phyloP scores from a whole-genome alignment of 1,140 invertebrate genomes.

The Zelostemma sp. region DNA sequence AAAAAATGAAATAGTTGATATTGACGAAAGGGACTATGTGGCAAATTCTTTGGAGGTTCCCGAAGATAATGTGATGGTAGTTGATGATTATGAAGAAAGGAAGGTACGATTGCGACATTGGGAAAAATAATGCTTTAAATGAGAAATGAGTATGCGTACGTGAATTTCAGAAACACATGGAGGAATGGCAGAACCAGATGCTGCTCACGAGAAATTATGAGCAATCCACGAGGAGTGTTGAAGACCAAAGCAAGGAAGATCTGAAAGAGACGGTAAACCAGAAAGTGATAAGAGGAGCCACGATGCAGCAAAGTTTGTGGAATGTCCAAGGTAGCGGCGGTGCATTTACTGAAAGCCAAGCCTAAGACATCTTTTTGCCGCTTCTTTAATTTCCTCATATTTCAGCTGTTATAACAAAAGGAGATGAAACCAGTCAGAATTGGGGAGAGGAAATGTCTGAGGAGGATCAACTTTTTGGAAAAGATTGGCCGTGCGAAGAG shows the following conservation, averaged over 20 bases:
- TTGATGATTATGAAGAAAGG: conserved; percentile 1
- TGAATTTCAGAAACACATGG: conserved; percentile 4
- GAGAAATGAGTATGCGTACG: too few species aligned
- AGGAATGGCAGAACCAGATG: conserved; percentile 5
- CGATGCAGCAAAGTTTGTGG: background rate
- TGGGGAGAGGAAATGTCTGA: background rate
- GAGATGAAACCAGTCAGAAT: background rate
- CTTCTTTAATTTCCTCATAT: background rate
- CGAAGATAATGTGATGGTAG: background rate
- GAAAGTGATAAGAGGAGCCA: background rate
- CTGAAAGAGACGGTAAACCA: background rate
- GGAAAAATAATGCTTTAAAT: too few species aligned
- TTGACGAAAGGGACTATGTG: background rate
- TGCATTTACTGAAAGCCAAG: too few species aligned
- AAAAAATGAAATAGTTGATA: background rate
- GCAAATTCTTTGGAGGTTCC: background rate
- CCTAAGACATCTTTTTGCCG: too few species aligned
- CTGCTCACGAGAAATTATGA: background rate
- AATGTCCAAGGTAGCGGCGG: conserved; percentile 3
- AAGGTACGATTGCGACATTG: background rate
- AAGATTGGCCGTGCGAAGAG: conserved; percentile 9
- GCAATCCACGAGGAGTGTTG: background rate
- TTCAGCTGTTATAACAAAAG: background rate
- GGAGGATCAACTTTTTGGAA: background rate
- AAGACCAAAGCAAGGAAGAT: background rate